Conservation (phyloP, 1,140 invertebrate genomes). For the Galendromus occidentalis region DNA sequence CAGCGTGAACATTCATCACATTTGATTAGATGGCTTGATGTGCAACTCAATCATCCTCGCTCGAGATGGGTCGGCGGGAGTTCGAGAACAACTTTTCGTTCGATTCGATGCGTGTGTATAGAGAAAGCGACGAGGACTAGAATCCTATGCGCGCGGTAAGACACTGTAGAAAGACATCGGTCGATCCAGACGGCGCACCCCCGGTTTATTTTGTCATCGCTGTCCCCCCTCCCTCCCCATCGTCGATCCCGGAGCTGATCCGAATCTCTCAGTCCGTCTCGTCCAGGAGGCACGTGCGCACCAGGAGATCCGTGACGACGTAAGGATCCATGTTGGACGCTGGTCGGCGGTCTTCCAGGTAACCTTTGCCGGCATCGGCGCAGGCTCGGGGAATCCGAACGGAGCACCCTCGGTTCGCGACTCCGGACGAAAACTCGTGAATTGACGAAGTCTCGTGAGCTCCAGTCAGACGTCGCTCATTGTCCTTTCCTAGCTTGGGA, state of each 20-base stretch:
- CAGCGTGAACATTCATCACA: too few relatives aligned
- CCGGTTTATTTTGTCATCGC: too few relatives aligned
- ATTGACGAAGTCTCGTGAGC: constrained; percentile 43
- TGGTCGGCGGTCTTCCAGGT: constrained; percentile 26
- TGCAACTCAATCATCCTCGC: too few relatives aligned
- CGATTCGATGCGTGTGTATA: too few relatives aligned
- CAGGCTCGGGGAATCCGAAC: constrained; percentile 28
- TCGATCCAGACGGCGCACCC: too few relatives aligned
- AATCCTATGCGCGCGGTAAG: too few relatives aligned
- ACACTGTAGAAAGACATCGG: too few relatives aligned
- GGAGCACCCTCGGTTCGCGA: constrained; percentile 31
- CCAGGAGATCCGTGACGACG: constrained; percentile 26
- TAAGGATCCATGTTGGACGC: constrained; percentile 27
- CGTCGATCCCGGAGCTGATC: background rate
- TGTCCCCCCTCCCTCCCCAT: background rate
- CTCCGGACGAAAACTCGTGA: constrained; percentile 20
- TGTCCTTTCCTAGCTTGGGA: constrained; percentile 50
- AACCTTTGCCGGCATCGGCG: constrained; percentile 20
- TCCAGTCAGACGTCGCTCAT: constrained; percentile 56
- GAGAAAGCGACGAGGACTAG: too few relatives aligned
- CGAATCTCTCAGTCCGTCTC: constrained; percentile 10
- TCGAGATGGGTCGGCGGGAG: too few relatives aligned
- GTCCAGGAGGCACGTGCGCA: constrained; percentile 19
- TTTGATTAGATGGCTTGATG: too few relatives aligned
- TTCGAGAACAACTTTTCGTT: too few relatives aligned